Evolutionary conservation across 1,140 invertebrate species (phyloP), one percentile per base, ranked within the genome.

Genomic region (Drosophila bipectinata): DNA sequence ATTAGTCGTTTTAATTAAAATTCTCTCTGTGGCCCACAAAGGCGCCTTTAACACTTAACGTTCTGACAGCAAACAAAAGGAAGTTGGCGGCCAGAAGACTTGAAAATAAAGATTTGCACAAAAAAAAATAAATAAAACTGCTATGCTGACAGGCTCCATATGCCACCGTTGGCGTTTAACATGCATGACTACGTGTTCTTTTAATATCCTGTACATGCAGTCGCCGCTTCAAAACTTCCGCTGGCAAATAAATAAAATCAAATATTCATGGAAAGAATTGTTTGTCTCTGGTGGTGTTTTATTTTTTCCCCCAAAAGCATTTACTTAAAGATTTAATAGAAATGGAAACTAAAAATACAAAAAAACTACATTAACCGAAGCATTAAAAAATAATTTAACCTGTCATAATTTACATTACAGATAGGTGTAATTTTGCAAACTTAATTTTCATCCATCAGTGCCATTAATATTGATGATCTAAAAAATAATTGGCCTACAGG

Each of bases 1-100:
- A 87, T 87, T 82, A 82, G 60, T 59, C 68, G 71, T 75, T 87
- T 87, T 87, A 87, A 87, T 87, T 87, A 87, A 88, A 87, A 76
- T 68, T 82, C 52, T 60, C 58, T 37, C 52, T 74, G 72, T 26
- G 67, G 44, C 32, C 44, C 44, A 57, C 67, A 71, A 57, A 71
- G 44, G 64, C 67, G 67, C 64, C 44, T 69, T 57, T 45, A 56
- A 57, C 66, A 69, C 67, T 71, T 57, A 66, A 47, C 53, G 39
- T 57, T 52, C 24, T 60, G 55, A 34, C 62, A 72, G 47, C 51
- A 52, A 30, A 64, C 53, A 58, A 74, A 66, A 66, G 58, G 66
- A 74, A 24, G 44, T 60, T 47, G 8, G 51, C 45, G 56, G 44
- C 28, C 7, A 14, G 60, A 72, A 67, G 6, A 59, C 34, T 55